Base-by-base conservation (phyloP, 1,140 invertebrate genomes). In the Dolichoris vasculosae region DNA sequence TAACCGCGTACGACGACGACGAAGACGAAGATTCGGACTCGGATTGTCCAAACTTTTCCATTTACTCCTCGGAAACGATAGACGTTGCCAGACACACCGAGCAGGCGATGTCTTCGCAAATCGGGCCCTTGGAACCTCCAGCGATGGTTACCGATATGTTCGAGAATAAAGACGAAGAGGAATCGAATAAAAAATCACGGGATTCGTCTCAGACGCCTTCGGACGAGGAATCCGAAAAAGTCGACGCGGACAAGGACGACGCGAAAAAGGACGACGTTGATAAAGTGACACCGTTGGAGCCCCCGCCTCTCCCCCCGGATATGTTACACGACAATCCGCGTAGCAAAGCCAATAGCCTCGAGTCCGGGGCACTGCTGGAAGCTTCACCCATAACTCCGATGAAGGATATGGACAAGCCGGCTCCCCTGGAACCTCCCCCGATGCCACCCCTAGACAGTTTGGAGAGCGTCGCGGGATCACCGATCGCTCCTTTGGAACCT, bases 41-140 rank as follows among this genome's bases (percentile, higher is more conserved):
- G 0, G 96, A 96, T 85, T 97, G 96, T 93, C 97, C 97, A 8
- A 97, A 97, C 90, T 97, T 97, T 90, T 96, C 96, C 8, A 96
- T 97, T 82, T 97, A 97, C 91, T 97, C 96, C 0, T 95, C 96
- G 7, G 95, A 96, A 87, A 97, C 96, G 40, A 96, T 97, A 90
- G 95, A 96, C 82, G 95, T 97, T 51, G 96, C 96, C 0, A 94
- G 95, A 86, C 93, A 93, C 55, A 93, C 93, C 7, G 92, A 94
- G 89, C 88, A 95, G 89, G 89, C 92, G 82, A 90, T 94, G 69
- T 90, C 92, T 0, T 91, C 91, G 26, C 92, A 93, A 77, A 91
- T 93, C 3, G 92, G 92, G 64, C 92, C 93, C 0, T 82, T 93
- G 0, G 89, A 91, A 73, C 88, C 90, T 43, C 48, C 84, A 4